These are phyloP conservation scores for Macropus fuliginosus DNA, from an alignment of 2,797 vertebrate genomes.

Conservation along the genomic window DNA sequence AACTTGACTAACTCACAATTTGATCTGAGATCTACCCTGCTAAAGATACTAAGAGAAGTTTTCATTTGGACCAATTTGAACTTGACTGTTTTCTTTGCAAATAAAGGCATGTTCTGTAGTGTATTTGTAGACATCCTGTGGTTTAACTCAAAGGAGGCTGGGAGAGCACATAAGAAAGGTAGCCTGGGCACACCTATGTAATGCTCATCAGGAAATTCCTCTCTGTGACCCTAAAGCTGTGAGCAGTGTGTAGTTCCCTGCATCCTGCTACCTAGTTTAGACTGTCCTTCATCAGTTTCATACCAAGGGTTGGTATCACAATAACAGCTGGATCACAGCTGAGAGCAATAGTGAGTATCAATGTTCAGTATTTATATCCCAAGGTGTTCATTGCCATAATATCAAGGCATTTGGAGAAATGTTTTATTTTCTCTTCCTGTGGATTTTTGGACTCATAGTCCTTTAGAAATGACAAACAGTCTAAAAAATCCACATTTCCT, in stretches of 20 bases:
- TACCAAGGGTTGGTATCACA: background rate
- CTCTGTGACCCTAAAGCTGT: background rate
- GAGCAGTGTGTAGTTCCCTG: background rate
- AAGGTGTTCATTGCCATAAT: background rate
- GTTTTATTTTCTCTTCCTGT: background rate
- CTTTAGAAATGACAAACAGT: background rate
- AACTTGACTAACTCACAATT: background rate
- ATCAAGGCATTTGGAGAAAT: background rate
- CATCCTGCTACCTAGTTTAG: background rate
- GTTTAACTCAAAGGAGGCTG: background rate
- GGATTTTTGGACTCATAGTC: background rate
- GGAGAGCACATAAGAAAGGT: background rate
- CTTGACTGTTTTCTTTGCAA: background rate
- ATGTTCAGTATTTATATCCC: background rate
- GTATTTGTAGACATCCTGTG: background rate
- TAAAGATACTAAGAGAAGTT: background rate
- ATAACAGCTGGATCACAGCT: background rate
- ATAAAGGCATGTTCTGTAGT: background rate
- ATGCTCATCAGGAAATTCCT: slow-evolving; percentile 26
- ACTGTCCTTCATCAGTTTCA: background rate
- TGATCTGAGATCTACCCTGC: background rate
- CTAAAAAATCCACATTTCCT: background rate
- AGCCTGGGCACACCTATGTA: background rate
- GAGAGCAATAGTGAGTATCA: background rate
- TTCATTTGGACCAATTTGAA: slow-evolving; percentile 3